Evolutionary conservation across 2,113 vertebrate species (phyloP), one percentile per base, ranked within the genome.

Genomic region (Speoplatyrhinus poulsoni): DNA sequence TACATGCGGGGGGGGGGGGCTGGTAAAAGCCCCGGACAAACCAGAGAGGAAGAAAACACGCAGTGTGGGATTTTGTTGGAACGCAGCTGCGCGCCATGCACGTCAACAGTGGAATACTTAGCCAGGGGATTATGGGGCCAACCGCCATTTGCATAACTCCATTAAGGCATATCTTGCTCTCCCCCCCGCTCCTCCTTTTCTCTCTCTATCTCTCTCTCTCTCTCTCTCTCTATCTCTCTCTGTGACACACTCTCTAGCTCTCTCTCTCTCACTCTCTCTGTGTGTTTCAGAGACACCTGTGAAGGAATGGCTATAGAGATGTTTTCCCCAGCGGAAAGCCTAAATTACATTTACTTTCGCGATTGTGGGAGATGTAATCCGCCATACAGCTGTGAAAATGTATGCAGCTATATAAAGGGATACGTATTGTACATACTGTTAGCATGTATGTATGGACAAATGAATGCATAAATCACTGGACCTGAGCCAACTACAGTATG

Each of bases 71-170:
- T 75, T 69, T 57, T 69, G n/a, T 66, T 72, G 26, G 77, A 57
- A 82, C 68, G 32, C 84, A 89, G 81, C 82, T 85, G 83, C 80
- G 85, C 63, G 70, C 67, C 76, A 80, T 13, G 15, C 80, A 76
- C 80, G 76, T 85, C 85, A 66, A 77, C 16, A 62, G 67, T 79
- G 79, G 65, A 82, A 85, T 81, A 88, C 81, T 80, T 84, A 85
- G 81, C 83, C 80, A 33, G 74, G 82, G 85, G 88, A 90, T 88
- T 84, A 86, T 26, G 75, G 66, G 70, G 68, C 83, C 58, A 11
- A 73, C 76, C 77, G 9, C 13, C 48, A 91, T 91, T 90, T 90
- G 79, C 88, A 89, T 90, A 88, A 88, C 87, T 87, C 82, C 72
- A 88, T 84, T 85, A 88, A 90, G 75, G 62, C 78, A 62, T 79